Evolutionary conservation across 37 sponge, comb jelly and placozoan genomes (phyloP), one percentile per base, ranked within the genome.

Genomic region (Beroe forskalii): DNA sequence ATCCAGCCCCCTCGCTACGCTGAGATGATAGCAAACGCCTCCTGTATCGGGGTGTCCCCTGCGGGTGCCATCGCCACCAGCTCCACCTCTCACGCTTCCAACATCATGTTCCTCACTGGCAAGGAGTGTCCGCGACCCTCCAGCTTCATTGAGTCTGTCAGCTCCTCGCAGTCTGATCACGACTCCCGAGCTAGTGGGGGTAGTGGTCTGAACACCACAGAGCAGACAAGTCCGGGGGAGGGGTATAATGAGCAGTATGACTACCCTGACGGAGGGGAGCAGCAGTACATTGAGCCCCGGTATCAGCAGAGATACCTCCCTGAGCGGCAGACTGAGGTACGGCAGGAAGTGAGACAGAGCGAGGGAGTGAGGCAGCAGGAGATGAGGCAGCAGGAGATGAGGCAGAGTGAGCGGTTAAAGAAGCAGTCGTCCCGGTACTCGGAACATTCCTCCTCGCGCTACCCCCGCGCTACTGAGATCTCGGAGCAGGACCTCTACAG

Each of bases 21-120:
- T 20, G 75, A 72, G 39, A 72, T 72, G 75, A 72, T 72, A 35
- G 8, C 37, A 4, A 72, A 72, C 75, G 35, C 75, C 14, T 39
- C 39, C 20, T 72, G 75, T 33, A 72, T 72, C 75, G 75, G 75
- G 22, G 75, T 72, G 39, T 35, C 75, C 39, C 75, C 75, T 3
- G 35, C 23, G 35, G 75, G 75, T 8, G 30, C 75, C 4, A 23
- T 72, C 9, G 75, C 75, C 37, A 72, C 75, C 8, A 72, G 30
- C 75, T 38, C 75, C 40, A 72, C 75, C 8, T 38, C 37, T 19
- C 75, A 72, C 9, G 37, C 75, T 30, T 72, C 75, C 75, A 38
- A 32, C 39, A 72, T 72, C 39, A 72, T 72, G 75, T 32, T 72
- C 32, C 75, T 72, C 22, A 72, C 75, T 19, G 75, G 75, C 1